These are phyloP conservation scores for Brachionus calyciflorus DNA, from an alignment of 1,140 invertebrate species.

Conservation along the genomic window DNA sequence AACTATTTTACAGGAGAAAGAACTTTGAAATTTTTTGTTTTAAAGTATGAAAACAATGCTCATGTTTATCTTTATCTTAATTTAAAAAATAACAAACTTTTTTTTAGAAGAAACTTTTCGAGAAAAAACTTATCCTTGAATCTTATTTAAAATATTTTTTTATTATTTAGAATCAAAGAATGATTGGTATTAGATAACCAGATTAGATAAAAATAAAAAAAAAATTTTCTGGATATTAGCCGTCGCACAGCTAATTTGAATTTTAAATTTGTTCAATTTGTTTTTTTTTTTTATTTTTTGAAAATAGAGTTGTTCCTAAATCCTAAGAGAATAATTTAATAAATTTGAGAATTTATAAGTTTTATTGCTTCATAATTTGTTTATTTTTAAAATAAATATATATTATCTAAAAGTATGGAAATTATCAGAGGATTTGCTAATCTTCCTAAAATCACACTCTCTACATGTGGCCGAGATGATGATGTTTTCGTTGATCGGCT, in stretches of 20 bases:
- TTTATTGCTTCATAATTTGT: background rate
- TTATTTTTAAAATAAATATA: too few relatives aligned
- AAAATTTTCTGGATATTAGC: background rate
- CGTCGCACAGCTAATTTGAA: background rate
- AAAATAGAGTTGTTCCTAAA: too few relatives aligned
- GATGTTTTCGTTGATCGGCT: slow-evolving; percentile 64
- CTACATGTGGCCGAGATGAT: slow-evolving; percentile 46
- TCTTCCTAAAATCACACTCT: slow-evolving; percentile 43
- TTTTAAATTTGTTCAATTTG: slow-evolving; percentile 14
- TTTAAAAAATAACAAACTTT: too few relatives aligned
- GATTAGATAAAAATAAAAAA: background rate
- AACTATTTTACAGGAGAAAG: too few relatives aligned
- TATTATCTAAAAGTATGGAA: too few relatives aligned
- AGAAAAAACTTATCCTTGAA: background rate
- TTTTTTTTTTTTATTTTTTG: background rate
- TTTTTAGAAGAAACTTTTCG: too few relatives aligned
- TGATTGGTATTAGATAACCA: background rate
- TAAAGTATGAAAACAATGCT: too few relatives aligned
- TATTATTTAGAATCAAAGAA: background rate
- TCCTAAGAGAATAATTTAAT: too few relatives aligned
- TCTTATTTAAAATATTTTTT: background rate
- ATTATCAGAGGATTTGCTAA: slow-evolving; percentile 45
- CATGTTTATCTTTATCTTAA: too few relatives aligned
- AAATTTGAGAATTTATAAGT: background rate
- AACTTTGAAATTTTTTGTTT: too few relatives aligned